These are phyloP conservation scores for Tauraco hartlaubi DNA, from an alignment of 2,797 vertebrate genomes.

Conservation along the genomic window DNA sequence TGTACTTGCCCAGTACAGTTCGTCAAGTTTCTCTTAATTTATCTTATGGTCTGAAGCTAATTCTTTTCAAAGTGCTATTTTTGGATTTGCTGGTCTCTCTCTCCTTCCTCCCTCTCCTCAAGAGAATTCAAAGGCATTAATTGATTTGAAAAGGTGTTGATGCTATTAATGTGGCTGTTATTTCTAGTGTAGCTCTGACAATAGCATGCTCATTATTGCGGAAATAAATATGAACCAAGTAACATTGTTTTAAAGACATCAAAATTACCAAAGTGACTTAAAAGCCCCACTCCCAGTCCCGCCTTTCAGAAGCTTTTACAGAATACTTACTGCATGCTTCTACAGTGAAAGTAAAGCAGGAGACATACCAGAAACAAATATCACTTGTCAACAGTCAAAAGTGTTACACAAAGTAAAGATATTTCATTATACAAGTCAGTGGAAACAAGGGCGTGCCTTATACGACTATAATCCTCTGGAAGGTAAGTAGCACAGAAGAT, in stretches of 20 bases:
- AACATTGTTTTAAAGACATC: not conserved
- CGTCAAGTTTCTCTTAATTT: not conserved
- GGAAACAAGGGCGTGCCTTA: not conserved
- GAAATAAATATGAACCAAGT: not conserved
- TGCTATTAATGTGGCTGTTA: not conserved
- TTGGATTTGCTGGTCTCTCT: not conserved
- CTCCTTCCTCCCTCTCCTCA: not conserved
- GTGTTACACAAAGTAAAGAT: not conserved
- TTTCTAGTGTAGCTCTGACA: not conserved
- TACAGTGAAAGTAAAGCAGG: not conserved
- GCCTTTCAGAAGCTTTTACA: not conserved
- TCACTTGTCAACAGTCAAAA: not conserved
- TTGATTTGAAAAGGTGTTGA: not conserved
- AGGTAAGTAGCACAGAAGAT: not conserved
- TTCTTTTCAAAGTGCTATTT: not conserved
- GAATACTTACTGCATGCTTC: not conserved
- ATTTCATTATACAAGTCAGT: not conserved
- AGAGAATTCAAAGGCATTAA: not conserved
- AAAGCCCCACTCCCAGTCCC: not conserved
- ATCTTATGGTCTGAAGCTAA: not conserved
- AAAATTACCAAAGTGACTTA: not conserved
- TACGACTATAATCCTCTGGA: not conserved
- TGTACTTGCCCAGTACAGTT: not conserved
- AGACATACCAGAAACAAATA: not conserved
- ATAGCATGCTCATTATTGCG: not conserved